Evolutionary conservation across 2,888 invertebrate genomes (phyloP).

Genomic region (Hedychridium roseum): DNA sequence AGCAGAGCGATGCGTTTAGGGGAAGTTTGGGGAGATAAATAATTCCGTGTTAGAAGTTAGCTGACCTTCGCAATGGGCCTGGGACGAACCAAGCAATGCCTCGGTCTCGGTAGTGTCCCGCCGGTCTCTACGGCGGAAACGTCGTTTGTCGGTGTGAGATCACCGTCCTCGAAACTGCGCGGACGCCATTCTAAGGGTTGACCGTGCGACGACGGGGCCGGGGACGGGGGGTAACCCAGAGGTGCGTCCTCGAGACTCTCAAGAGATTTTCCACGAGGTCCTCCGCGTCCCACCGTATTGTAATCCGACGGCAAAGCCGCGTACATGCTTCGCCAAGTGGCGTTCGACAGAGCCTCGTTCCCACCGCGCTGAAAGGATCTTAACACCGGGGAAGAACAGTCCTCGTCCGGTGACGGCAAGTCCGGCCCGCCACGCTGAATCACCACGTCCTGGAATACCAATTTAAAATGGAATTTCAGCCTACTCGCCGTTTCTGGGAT

Average conservation of each 20-base stretch:
- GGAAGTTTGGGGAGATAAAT: no score
- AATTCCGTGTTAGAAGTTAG: not conserved
- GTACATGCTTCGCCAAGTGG: slow-evolving; percentile 61
- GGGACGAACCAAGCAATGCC: slow-evolving; percentile 78
- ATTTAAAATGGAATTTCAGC: no score
- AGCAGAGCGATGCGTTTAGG: no score
- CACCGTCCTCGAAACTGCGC: slow-evolving; percentile 87
- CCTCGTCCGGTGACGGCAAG: slow-evolving; percentile 61
- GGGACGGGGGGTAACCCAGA: slow-evolving; percentile 58
- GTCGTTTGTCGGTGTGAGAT: slow-evolving; percentile 90
- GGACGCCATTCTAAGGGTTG: slow-evolving; percentile 71
- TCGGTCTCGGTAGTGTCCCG: slow-evolving; percentile 86
- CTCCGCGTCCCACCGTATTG: slow-evolving; percentile 68
- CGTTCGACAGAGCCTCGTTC: slow-evolving; percentile 35
- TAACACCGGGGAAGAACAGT: slow-evolving; percentile 59
- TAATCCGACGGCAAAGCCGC: slow-evolving; percentile 55
- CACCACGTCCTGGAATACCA: slow-evolving; percentile 57
- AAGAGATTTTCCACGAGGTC: slow-evolving; percentile 81
- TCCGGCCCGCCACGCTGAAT: slow-evolving; percentile 59
- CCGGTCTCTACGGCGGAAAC: slow-evolving; percentile 68
- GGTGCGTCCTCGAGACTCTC: slow-evolving; percentile 83
- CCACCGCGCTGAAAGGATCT: slow-evolving; percentile 57
- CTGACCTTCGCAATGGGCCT: slow-evolving; percentile 82
- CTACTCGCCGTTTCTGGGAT: no score
- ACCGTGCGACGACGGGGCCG: slow-evolving; percentile 56